These are phyloP conservation scores for Mionectes olivaceus DNA, from an alignment of 2,797 vertebrate species.

Conservation along the genomic window DNA sequence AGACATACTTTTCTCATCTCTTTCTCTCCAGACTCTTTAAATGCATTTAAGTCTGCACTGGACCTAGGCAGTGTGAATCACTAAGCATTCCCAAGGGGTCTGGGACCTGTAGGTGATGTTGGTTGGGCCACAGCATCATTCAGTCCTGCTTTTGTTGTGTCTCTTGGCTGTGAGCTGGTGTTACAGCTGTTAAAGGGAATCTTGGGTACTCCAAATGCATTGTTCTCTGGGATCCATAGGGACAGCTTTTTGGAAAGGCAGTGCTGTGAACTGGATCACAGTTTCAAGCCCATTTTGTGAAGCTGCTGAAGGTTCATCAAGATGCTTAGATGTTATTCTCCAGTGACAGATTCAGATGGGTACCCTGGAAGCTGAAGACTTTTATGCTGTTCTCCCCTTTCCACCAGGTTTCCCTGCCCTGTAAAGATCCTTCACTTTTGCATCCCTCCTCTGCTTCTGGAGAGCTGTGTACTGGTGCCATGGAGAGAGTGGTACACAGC, in stretches of 20 bases:
- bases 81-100: not conserved
- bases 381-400: not conserved
- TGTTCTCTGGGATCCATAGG: not conserved
- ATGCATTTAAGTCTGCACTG: not conserved
- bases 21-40: not conserved
- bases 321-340: not conserved
- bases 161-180: not conserved
- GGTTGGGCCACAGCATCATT: not conserved
- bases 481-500: accelerated
- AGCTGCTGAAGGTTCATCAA: not conserved
- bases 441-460: not conserved
- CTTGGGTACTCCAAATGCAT: not conserved
- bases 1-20: not conserved
- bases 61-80: not conserved
- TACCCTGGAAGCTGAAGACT: not conserved
- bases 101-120: not conserved
- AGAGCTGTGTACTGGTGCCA: not conserved
- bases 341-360: not conserved
- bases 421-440: not conserved
- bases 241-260: not conserved
- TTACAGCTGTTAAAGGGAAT: not conserved
- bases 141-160: not conserved
- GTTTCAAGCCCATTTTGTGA: not conserved
- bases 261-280: not conserved
- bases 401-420: not conserved